Conservation (phyloP, 30 jellyfish, hydroid and myxozoan species). For the Sanderia malayensis region DNA sequence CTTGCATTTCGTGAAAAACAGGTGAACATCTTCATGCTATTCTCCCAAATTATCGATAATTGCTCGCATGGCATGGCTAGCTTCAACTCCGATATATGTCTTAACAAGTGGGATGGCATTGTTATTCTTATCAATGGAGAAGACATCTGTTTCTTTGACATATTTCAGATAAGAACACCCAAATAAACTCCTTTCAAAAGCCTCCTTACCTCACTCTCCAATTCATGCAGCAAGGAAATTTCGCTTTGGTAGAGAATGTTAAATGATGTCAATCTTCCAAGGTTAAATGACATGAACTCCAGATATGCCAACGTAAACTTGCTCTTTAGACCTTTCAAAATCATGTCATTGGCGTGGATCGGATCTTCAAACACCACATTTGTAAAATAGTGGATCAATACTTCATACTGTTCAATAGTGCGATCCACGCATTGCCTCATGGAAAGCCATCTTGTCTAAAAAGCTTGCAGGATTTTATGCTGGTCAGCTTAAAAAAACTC, state of each 20-base stretch:
- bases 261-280: conserved; percentile 32
- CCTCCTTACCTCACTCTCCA: conserved; percentile 39
- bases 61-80: conserved; percentile 20
- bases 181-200: conserved; percentile 5
- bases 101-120: conserved; percentile 12
- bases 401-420: conserved; percentile 40
- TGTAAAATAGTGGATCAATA: conserved; percentile 24
- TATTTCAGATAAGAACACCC: conserved; percentile 15
- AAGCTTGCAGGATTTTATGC: conserved; percentile 23
- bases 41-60: conserved; percentile 17
- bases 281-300: conserved; percentile 39
- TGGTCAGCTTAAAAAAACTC: conserved; percentile 28
- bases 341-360: conserved; percentile 41
- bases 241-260: conserved; percentile 39
- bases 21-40: conserved; percentile 7
- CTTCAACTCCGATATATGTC: conserved; percentile 28
- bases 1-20: conserved; percentile 17
- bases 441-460: conserved; percentile 46
- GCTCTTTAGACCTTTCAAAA: conserved; percentile 36
- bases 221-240: conserved; percentile 24
- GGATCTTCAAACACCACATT: conserved; percentile 44
- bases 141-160: conserved; percentile 25
- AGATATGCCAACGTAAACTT: conserved; percentile 34
- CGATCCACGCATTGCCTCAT: conserved; percentile 23
- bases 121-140: conserved; percentile 7